Evolutionary conservation across 1,140 invertebrate species (phyloP).

Genomic region (Drosophila rhopaloa): DNA sequence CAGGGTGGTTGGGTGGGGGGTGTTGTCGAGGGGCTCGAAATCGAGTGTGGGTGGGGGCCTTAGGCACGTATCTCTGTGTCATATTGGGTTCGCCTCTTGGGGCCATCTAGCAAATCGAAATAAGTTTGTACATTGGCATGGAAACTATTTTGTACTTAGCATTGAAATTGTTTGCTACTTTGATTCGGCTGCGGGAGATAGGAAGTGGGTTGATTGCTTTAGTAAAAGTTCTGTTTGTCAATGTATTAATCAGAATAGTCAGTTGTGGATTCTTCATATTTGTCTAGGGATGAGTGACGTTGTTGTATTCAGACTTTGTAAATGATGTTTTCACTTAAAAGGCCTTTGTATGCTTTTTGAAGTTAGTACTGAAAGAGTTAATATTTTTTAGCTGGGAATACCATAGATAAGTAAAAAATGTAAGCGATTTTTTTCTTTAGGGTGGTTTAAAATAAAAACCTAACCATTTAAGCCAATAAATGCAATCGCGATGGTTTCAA

Average conservation of each 20-base stretch:
- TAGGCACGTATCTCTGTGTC: slow-evolving; percentile 45
- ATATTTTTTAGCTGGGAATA: no score
- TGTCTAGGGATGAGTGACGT: not conserved
- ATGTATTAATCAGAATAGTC: slow-evolving; percentile 11
- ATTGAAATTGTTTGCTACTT: slow-evolving; percentile 26
- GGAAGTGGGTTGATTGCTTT: slow-evolving; percentile 5
- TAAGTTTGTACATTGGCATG: slow-evolving; percentile 54
- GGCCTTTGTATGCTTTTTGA: no score
- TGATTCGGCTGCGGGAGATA: slow-evolving; percentile 8
- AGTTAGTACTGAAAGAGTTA: no score
- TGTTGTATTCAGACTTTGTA: not conserved
- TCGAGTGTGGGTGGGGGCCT: slow-evolving; percentile 38
- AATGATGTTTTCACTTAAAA: not conserved
- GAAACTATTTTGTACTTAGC: slow-evolving; percentile 58
- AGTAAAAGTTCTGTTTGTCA: slow-evolving; percentile 20
- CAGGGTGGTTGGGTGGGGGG: not conserved
- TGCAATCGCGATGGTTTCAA: no score
- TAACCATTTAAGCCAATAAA: no score
- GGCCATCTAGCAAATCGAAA: slow-evolving; percentile 53
- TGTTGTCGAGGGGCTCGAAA: slow-evolving; percentile 10
- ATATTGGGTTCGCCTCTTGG: slow-evolving; percentile 52
- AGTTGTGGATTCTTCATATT: slow-evolving; percentile 1
- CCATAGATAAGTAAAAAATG: no score
- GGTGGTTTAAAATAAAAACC: no score
- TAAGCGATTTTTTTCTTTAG: no score